phyloP scores from a whole-genome alignment of 2,888 invertebrate species.

The Plagodis pulveraria region DNA sequence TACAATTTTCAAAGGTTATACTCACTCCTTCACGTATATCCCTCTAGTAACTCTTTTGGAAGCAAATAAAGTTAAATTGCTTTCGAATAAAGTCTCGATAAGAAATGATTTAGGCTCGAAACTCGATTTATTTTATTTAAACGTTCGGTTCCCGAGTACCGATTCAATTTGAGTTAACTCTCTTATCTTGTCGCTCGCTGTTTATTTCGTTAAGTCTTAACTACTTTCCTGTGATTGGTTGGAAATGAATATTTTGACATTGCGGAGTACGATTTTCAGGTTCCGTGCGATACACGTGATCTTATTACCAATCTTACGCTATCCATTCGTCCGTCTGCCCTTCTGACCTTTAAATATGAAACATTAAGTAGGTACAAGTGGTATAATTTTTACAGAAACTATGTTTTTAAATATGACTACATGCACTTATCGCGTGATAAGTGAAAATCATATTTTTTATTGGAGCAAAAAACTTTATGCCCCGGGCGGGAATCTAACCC shows the following conservation, averaged over 20 bases:
- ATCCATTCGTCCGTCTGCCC: no score
- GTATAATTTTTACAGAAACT: no score
- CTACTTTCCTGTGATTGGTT: slow-evolving; percentile 24
- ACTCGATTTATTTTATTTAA: slow-evolving; percentile 40
- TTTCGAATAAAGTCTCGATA: slow-evolving; percentile 40
- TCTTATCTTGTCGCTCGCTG: slow-evolving; percentile 19
- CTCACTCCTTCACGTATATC: slow-evolving; percentile 5
- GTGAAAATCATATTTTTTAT: no score
- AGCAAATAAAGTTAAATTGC: slow-evolving; percentile 44
- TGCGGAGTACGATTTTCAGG: not conserved
- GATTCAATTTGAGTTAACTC: slow-evolving; percentile 34
- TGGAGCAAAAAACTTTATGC: no score
- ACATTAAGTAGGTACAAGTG: no score
- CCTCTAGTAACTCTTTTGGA: slow-evolving; percentile 34
- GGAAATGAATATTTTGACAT: not conserved
- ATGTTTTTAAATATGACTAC: no score
- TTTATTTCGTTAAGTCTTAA: slow-evolving; percentile 23
- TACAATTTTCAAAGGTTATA: not conserved
- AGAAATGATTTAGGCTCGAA: slow-evolving; percentile 43
- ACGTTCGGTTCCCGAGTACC: slow-evolving; percentile 34
- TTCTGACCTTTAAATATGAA: no score
- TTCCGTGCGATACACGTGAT: no score
- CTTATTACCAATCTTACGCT: no score
- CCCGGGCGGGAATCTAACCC: no score
- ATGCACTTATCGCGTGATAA: no score